Evolutionary conservation across 2,797 vertebrate genomes (phyloP).

Genomic region (Poeciliopsis gracilis): DNA sequence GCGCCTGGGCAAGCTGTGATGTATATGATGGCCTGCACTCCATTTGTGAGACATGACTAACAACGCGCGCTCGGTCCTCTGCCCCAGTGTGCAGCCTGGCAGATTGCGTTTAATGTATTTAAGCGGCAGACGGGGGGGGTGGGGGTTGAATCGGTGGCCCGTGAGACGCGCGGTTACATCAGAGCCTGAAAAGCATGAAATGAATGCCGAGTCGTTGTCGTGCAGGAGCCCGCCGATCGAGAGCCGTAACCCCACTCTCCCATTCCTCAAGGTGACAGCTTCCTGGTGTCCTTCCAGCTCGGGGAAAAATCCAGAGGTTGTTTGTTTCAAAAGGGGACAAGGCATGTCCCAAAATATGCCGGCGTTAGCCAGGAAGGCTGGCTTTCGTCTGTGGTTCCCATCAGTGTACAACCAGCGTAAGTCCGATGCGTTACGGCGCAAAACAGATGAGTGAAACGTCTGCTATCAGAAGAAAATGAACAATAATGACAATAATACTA

Average conservation of each 20-base stretch:
- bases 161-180: constrained; percentile 37
- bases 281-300: constrained; percentile 24
- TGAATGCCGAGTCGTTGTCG: constrained; percentile 32
- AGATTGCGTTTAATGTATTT: constrained; percentile 23
- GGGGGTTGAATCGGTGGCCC: constrained; percentile 11
- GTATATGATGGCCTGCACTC: background rate
- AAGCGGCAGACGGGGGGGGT: constrained; percentile 7
- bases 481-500: no score
- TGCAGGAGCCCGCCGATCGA: constrained; percentile 11
- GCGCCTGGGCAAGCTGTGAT: background rate
- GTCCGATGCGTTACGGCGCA: no score
- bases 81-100: constrained; percentile 33
- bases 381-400: no score
- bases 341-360: no score
- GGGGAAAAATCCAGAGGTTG: constrained; percentile 5
- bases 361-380: no score
- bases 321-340: no score
- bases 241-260: constrained; percentile 21
- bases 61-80: constrained; percentile 11
- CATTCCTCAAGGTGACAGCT: constrained; percentile 5
- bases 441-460: no score
- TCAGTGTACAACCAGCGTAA: no score
- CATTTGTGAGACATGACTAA: constrained; percentile 28
- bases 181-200: constrained; percentile 53
- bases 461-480: no score